Percentiles rank a stretch among this genome's conserved stretches.
Conservation (phyloP, 2,888 invertebrate genomes). For the Pheosia gnoma region DNA sequence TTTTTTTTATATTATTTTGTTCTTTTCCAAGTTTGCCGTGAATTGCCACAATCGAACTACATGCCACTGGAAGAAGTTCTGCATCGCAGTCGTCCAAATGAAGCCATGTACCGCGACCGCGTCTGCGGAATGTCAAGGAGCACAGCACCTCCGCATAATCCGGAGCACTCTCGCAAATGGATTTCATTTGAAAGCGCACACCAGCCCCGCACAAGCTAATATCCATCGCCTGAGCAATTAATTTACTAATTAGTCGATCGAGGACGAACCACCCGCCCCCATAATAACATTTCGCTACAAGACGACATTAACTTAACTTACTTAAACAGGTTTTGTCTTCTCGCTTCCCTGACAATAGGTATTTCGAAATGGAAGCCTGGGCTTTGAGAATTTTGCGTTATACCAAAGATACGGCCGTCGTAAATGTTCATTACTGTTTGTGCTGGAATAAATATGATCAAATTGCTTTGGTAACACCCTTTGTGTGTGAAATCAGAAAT, state of each 20-base stretch:
- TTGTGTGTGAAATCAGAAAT: conserved; percentile 1
- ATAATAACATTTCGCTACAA: conserved; percentile 38
- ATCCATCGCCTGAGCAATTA: conserved; percentile 45
- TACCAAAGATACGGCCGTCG: conserved; percentile 8
- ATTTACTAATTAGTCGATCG: conserved; percentile 47
- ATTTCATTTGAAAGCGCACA: conserved; percentile 38
- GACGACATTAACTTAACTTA: conserved; percentile 29
- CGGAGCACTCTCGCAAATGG: conserved; percentile 41
- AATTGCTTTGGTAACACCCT: not conserved
- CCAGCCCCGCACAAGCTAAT: conserved; percentile 29
- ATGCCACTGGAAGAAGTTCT: too few relatives aligned
- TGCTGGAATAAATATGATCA: conserved; percentile 5
- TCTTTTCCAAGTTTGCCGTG: too few relatives aligned
- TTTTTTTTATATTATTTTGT: too few relatives aligned
- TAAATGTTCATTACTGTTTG: conserved; percentile 9
- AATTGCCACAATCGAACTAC: too few relatives aligned
- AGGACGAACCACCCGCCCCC: conserved; percentile 24
- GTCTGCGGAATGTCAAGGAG: conserved; percentile 7
- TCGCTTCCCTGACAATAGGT: conserved; percentile 6
- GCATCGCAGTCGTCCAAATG: too few relatives aligned
- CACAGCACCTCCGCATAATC: conserved; percentile 26
- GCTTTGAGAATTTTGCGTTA: conserved; percentile 12
- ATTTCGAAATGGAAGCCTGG: not conserved
- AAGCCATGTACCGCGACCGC: not conserved
- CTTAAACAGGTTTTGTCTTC: conserved; percentile 24